phyloP scores from a whole-genome alignment of 2,113 vertebrate genomes.

The Ptilorrhoa leucosticta region DNA sequence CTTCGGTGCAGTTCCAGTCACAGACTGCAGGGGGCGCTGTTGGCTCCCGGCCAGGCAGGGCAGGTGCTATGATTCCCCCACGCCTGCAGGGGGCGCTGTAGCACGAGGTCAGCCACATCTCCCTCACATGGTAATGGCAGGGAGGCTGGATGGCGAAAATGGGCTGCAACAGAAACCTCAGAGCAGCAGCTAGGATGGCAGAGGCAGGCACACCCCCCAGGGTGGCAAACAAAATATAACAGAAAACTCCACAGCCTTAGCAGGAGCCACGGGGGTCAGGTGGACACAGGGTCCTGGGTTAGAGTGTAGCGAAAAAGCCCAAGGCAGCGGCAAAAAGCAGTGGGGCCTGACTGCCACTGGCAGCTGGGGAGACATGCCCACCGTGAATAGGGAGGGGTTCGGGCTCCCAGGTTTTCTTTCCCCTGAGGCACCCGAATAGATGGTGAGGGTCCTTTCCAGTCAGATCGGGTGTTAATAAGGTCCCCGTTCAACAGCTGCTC shows the following conservation, averaged over 20 bases:
- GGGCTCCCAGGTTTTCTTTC: too few relatives aligned
- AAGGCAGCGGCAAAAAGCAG: background rate
- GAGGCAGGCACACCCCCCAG: background rate
- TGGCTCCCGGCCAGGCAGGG: background rate
- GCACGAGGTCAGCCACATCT: fast-evolving
- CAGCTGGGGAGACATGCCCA: background rate
- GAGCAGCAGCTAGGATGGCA: background rate
- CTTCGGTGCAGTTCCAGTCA: fast-evolving
- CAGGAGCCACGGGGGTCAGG: fast-evolving
- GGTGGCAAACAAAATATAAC: background rate
- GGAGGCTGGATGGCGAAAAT: fast-evolving
- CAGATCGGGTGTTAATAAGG: background rate
- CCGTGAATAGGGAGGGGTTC: background rate
- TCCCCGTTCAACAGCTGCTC: background rate
- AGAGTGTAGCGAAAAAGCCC: background rate
- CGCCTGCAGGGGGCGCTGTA: background rate
- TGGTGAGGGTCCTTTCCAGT: background rate
- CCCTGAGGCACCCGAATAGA: background rate
- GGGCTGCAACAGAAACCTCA: background rate
- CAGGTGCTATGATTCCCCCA: fast-evolving
- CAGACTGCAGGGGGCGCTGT: fast-evolving
- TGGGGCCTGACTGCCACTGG: too few relatives aligned
- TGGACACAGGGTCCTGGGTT: background rate
- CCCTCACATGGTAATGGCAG: fast-evolving
- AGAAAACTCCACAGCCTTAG: background rate